phyloP scores from a whole-genome alignment of 1,140 invertebrate species.

The Panagrolaimus sp. region DNA sequence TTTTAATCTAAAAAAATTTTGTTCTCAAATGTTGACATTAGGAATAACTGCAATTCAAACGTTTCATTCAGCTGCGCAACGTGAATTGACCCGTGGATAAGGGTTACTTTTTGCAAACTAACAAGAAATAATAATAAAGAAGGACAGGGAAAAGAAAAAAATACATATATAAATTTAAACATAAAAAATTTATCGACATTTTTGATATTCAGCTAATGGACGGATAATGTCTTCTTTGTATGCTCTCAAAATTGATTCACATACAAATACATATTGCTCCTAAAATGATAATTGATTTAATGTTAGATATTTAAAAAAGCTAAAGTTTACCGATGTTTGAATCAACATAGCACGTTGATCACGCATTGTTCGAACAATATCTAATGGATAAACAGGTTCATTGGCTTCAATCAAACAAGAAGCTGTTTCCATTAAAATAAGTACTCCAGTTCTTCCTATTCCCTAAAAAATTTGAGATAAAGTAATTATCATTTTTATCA shows the following conservation, averaged over 20 bases:
- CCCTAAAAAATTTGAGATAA: constrained; percentile 63
- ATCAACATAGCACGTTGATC: constrained; percentile 95
- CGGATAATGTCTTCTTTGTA: constrained; percentile 47
- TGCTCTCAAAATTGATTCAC: constrained; percentile 82
- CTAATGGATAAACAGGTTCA: constrained; percentile 89
- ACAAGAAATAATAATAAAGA: too few relatives aligned
- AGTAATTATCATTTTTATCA: too few relatives aligned
- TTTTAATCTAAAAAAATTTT: too few relatives aligned
- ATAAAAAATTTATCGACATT: constrained; percentile 13
- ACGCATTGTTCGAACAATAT: constrained; percentile 85
- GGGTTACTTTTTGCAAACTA: too few relatives aligned
- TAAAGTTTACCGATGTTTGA: constrained; percentile 79
- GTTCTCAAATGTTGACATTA: too few relatives aligned
- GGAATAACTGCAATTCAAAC: too few relatives aligned
- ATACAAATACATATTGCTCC: constrained; percentile 97
- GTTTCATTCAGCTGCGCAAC: too few relatives aligned
- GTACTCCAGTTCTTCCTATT: constrained; percentile 89
- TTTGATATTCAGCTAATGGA: constrained; percentile 46
- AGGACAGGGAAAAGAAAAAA: too few relatives aligned
- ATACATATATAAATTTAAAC: too few relatives aligned
- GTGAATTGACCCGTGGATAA: too few relatives aligned
- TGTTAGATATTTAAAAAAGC: constrained; percentile 5
- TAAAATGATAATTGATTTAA: constrained; percentile 61
- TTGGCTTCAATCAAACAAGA: constrained; percentile 84
- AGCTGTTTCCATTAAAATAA: constrained; percentile 94